Evolutionary conservation across 2,113 vertebrate genomes (phyloP), one percentile per base, ranked within the genome.

Genomic region (Halichoerus grypus): DNA sequence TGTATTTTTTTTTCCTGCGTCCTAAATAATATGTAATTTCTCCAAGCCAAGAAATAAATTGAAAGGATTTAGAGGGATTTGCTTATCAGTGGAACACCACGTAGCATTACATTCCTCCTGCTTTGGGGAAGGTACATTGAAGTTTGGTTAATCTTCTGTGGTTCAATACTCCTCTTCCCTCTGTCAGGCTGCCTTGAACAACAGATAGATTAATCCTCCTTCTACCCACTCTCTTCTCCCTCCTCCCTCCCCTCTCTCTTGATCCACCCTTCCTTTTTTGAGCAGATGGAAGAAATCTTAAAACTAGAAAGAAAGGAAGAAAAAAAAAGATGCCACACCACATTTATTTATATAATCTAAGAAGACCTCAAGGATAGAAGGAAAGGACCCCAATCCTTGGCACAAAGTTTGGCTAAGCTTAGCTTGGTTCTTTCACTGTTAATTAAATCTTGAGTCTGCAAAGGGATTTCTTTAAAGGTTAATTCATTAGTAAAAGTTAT

Each of bases 61-160:
- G 99, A 99, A 99, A 98, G 99, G 99, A 99, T 99, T 99, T 99
- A 98, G 98, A 97, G 90, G 99, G 99, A 99, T 99, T 99, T 99
- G 98, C 99, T 99, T 99, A 99, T 99, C 99, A 99, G 98, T 98
- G 92, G 97, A 98, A 98, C 97, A 98, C 98, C 98, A 98, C 95
- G 87, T 98, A 99, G 99, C 98, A 97, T 99, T 99, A 98, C 98
- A 98, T 98, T 98, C 97, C 98, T 98, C 82, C 97, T 97, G 99
- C 98, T 99, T 99, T 98, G 91, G 98, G 98, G 98, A 98, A 99
- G 98, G 98, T 98, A 98, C 98, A 98, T 95, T 99, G 98, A 99
- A 99, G 98, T 98, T 98, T 97, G 90, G 97, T 98, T 99, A 99
- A 99, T 99, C 99, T 98, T 97, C 97, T 97, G 96, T 98, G 98